Percentiles rank a stretch among this genome's conserved stretches.
These are phyloP conservation scores for Rhizomys pruinosus DNA, from an alignment of 2,113 vertebrate genomes.

Conservation along the genomic window DNA sequence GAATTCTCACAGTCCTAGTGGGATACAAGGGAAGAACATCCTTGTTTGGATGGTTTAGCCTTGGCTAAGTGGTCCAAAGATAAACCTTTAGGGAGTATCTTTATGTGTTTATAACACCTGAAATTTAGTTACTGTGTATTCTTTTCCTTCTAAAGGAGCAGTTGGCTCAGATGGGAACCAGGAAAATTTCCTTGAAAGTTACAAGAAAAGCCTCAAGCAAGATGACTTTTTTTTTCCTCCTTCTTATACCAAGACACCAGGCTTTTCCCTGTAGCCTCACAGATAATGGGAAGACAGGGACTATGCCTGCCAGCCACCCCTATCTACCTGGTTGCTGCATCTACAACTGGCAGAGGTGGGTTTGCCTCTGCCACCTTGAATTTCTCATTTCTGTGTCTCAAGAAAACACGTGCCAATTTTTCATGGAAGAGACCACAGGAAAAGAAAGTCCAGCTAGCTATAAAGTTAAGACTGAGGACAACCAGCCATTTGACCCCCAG, in stretches of 20 bases:
- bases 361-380: not conserved
- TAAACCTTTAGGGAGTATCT: not conserved
- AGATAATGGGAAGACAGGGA: not conserved
- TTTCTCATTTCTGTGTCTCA: not conserved
- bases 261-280: not conserved
- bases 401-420: not conserved
- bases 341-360: no score
- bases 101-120: not conserved
- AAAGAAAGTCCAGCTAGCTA: not conserved
- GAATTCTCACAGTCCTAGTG: not conserved
- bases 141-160: not conserved
- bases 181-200: not conserved
- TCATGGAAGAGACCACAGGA: not conserved
- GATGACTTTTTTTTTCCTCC: constrained; percentile 21
- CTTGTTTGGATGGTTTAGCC: not conserved
- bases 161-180: not conserved
- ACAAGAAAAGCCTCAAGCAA: not conserved
- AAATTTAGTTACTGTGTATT: not conserved
- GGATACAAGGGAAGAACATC: not conserved
- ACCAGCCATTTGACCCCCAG: not conserved
- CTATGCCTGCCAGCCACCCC: no score
- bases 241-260: no score
- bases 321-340: no score
- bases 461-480: not conserved
- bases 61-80: not conserved